Evolutionary conservation across 2,888 invertebrate species (phyloP), one percentile per base, ranked within the genome.

Genomic region (Lasioglossum malachurum): DNA sequence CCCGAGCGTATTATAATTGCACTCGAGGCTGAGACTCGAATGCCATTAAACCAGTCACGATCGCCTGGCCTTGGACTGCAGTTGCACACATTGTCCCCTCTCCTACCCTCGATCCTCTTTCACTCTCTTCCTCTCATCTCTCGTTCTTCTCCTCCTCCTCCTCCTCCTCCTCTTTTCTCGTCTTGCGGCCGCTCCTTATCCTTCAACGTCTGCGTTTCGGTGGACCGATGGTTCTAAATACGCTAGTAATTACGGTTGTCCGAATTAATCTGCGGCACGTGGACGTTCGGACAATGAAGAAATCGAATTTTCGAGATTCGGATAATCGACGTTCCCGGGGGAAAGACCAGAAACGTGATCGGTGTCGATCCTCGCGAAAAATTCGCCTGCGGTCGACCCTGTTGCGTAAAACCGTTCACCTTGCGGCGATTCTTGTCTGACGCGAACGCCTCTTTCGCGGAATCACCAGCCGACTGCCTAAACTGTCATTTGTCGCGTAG

Each of bases 31-130:
- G 87, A 89, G 89, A 92, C 89, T 88, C 90, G 90, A 93, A 93
- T 92, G 93, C 92, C 93, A 94, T 94, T 94, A 94, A 93, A 94
- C 92, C 93, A 94, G 93, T 94, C 94, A 93, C 93, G 94, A 94
- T 93, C 93, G 92, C 92, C 85, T 93, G 94, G 93, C 94, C 94
- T 94, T 94, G 93, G 92, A 91, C 92, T 92, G 91, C 92, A 93
- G 92, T 94, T 94, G 93, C 93, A 93, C 92, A 92, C 91, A 93
- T 93, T 92, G 93, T 79, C 85, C 86, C 83, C 84, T 75, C 19
- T 19, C 19, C 49, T 2, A 71, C 60, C 75, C 83, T 88, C 90
- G 84, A 82, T 88, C 88, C 87, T 89, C 86, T 89, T 86, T 89
- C 88, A 72, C 82, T 84, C 75, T 38, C 38, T 82, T 60, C n/a